These are phyloP conservation scores for Hippoglossus stenolepis DNA, from an alignment of 2,113 vertebrate species.

Conservation along the genomic window DNA sequence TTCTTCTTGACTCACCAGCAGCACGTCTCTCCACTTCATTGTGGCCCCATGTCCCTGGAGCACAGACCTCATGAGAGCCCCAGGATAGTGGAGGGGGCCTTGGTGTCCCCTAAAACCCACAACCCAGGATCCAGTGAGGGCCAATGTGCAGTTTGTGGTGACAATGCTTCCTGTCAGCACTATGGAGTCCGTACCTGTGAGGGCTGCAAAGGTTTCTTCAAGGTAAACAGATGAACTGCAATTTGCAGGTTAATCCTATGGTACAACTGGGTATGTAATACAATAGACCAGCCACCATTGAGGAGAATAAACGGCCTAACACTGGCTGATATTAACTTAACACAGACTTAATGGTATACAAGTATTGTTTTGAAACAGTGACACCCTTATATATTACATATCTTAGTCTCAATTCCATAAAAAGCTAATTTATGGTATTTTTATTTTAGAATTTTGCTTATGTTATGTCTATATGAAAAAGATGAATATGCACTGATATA, in stretches of 20 bases:
- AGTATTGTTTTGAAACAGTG: background rate
- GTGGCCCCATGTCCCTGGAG: conserved; percentile 78
- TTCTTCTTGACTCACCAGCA: conserved; percentile 81
- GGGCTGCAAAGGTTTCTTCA: conserved; percentile 96
- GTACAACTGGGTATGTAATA: no score
- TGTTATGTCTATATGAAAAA: background rate
- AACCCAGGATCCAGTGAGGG: conserved; percentile 84
- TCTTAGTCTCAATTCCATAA: background rate
- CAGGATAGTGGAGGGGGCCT: conserved; percentile 67
- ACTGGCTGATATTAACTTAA: background rate
- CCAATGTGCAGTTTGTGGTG: conserved; percentile 93
- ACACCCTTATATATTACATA: background rate
- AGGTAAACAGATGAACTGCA: conserved; percentile 79
- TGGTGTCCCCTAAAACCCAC: conserved; percentile 81
- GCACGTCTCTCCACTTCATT: conserved; percentile 71
- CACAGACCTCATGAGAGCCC: conserved; percentile 81
- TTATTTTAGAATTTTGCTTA: background rate
- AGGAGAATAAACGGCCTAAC: background rate
- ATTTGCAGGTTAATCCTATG: background rate
- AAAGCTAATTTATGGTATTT: background rate
- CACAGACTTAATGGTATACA: background rate
- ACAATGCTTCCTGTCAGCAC: conserved; percentile 94
- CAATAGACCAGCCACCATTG: background rate
- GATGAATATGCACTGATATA: background rate
- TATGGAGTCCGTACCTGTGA: conserved; percentile 95